Percentiles rank a stretch among this genome's conserved stretches.
Evolutionary conservation across 2,888 invertebrate species (phyloP).

Genomic region (Ophioninae sp.): DNA sequence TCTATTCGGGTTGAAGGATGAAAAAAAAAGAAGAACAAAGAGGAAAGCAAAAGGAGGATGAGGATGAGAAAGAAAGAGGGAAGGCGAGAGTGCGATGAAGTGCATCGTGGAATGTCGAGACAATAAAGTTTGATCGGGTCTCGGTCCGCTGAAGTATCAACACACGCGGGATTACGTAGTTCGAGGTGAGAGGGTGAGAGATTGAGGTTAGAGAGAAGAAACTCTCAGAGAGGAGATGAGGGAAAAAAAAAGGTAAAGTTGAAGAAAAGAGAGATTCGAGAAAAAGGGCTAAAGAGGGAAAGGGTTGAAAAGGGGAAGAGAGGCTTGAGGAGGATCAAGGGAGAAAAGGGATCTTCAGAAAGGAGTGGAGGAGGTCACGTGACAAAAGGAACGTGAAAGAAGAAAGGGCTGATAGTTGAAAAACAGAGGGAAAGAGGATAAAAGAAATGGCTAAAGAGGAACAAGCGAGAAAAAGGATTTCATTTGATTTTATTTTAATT

Average conservation of each 20-base stretch:
- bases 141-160: slow-evolving; percentile 50
- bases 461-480: not conserved
- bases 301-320: not conserved
- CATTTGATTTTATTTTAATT: too few relatives aligned
- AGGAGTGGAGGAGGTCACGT: too few relatives aligned
- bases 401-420: not conserved
- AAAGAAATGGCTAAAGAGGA: too few relatives aligned
- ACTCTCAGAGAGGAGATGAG: not conserved
- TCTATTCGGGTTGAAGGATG: not conserved
- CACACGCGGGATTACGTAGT: slow-evolving; percentile 19
- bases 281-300: too few relatives aligned
- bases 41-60: not conserved
- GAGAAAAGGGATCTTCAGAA: too few relatives aligned
- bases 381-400: too few relatives aligned
- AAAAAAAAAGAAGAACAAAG: slow-evolving; percentile 2
- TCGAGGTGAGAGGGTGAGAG: not conserved
- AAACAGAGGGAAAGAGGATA: not conserved
- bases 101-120: slow-evolving; percentile 49
- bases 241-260: not conserved
- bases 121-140: slow-evolving; percentile 62
- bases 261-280: too few relatives aligned
- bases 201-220: not conserved
- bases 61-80: not conserved
- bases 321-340: not conserved
- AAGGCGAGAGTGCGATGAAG: slow-evolving; percentile 57